Percentiles rank a stretch among this genome's conserved stretches.
phyloP scores from a whole-genome alignment of 2,888 invertebrate species.

The Sinopyrophorus schimmeli region DNA sequence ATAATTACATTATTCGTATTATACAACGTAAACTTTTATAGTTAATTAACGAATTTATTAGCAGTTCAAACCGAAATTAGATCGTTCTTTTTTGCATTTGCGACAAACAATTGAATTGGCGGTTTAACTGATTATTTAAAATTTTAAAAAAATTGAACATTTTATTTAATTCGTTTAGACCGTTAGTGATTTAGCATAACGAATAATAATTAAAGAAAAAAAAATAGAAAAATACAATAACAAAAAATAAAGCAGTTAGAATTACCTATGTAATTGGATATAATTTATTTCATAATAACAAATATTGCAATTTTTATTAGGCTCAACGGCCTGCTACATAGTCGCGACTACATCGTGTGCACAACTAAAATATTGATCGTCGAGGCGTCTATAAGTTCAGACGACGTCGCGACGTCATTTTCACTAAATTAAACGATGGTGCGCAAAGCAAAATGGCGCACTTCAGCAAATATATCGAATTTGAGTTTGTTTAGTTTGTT shows the following conservation, averaged over 20 bases:
- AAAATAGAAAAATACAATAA: no score
- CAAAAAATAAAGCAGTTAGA: slow-evolving; percentile 14
- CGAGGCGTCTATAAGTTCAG: slow-evolving; percentile 17
- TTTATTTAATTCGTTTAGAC: no score
- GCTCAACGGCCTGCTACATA: slow-evolving; percentile 41
- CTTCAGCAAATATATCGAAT: slow-evolving; percentile 3
- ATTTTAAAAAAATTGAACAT: no score
- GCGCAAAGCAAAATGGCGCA: slow-evolving; percentile 20
- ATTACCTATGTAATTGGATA: slow-evolving; percentile 17
- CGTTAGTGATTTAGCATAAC: no score
- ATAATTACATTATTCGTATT: no score
- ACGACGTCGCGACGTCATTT: slow-evolving; percentile 20
- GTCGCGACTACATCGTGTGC: slow-evolving; percentile 51
- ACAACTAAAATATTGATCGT: slow-evolving; percentile 43
- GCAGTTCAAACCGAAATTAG: no score
- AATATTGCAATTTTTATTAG: slow-evolving; percentile 35
- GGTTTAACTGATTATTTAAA: no score
- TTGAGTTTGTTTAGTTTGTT: slow-evolving; percentile 1
- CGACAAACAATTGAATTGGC: no score
- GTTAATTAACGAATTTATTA: no score
- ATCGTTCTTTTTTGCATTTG: no score
- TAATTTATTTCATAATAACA: slow-evolving; percentile 28
- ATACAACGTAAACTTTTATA: no score
- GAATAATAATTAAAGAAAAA: no score
- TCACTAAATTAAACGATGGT: slow-evolving; percentile 14